Base-by-base conservation (phyloP, 1,140 invertebrate genomes). In the Ceratina australensis region DNA sequence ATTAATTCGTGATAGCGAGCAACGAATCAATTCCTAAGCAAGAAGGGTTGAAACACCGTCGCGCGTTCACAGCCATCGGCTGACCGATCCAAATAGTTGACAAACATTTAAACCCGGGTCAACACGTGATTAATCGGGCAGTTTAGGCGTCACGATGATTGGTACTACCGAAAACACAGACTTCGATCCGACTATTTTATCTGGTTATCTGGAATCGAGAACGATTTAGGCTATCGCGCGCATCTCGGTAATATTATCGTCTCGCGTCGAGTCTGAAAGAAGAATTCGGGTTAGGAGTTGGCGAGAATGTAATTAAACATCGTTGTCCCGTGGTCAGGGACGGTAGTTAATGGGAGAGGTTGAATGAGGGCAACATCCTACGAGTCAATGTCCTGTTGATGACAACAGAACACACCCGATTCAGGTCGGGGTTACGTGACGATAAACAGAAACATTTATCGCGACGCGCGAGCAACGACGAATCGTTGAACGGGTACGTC, bases 381-480 rank as follows among this genome's bases (percentile, higher is more conserved):
- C 13, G 71, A 86, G 87, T 87, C 87, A 88, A 84, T 84, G 87
- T 74, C 81, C 86, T 54, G 57, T 71, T 68, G 72, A 85, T 82
- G 83, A 88, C 85, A 85, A 84, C 79, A 86, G 71, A 78, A 84
- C 80, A 81, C 83, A 82, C 81, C 79, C 79, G 84, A 67, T 60
- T 78, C 56, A 52, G 49, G 61, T 69, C 61, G 33, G 33, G 20
- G 24, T 28, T 42, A 18, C 4, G 28, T 7, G 56, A 71, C 56
- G 64, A 67, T 33, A 77, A 16, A 74, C 16, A 50, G 18, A n/a
- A 8, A 24, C 16, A 56, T 16, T 49, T 56, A 79, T 33, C 24
- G 71, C 28, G 3, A 12, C 33, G n/a, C 12, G 18, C 18, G 0
- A 77, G n/a, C 28, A 42, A 13, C 1, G 7, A 22, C 52, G 3